Evolutionary conservation across 2,888 invertebrate genomes (phyloP), one percentile per base, ranked within the genome.

Genomic region (Zelleria hepariella): DNA sequence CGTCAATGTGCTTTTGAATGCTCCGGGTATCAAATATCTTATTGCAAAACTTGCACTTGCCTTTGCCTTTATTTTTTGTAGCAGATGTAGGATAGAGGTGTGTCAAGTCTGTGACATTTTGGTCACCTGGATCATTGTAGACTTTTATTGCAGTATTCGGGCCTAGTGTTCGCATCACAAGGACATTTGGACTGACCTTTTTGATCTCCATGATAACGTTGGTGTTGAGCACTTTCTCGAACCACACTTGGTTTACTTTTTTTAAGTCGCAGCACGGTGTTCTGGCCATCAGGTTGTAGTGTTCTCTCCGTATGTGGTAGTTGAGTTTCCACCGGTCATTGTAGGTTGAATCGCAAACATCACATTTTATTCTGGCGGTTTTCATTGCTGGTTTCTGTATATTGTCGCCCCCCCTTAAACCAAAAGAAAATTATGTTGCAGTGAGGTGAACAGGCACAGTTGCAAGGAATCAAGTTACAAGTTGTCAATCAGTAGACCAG

Each of bases 181-280:
- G 58, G 0, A 64, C 63, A 18, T 76, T 82, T 0, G 62, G 62
- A 0, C 70, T 69, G 0, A 69, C 67, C 58, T 81, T 82, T n/a
- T 65, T 76, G 0, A 84, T 79, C 65, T 82, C 72, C 0, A 81
- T 67, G 0, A 81, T 60, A 0, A 63, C 64, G 2, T 76, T 63
- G 0, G 76, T 66, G 56, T 83, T 79, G 0, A 65, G 53, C 0
- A 82, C 82, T 6, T 68, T 75, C 55, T 84, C 84, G 1, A 73
- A 74, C 82, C 84, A 84, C 0, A 77, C 72, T 58, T 82, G 72
- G 60, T 82, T 78, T 0, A 82, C 65, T 42, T 73, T 65, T 60
- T 77, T 77, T 0, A 63, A 42, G 1, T 74, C 66, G 0, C 66
- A 70, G 10, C 67, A 66, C 0, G 76, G 73, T 5, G 66, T 60